phyloP scores from a whole-genome alignment of 2,797 vertebrate genomes.

The Enteromius fasciolatus region DNA sequence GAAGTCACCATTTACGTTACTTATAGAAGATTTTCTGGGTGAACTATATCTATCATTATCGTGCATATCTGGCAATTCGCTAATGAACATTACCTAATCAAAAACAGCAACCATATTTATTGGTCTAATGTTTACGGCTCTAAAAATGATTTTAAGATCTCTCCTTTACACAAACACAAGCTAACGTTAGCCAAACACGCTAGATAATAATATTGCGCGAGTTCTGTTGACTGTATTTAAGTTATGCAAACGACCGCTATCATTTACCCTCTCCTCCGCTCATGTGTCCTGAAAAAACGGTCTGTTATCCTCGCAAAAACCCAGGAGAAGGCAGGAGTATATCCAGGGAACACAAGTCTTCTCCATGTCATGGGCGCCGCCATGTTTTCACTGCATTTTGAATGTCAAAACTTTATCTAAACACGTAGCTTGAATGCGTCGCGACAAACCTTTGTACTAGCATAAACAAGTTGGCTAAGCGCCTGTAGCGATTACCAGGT shows the following conservation, averaged over 20 bases:
- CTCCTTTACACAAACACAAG: background rate
- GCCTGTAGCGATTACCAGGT: background rate
- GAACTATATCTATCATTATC: background rate
- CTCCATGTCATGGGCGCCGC: conserved; percentile 81
- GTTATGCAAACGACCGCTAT: background rate
- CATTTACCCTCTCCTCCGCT: conserved; percentile 78
- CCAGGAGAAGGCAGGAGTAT: conserved; percentile 74
- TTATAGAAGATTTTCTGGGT: background rate
- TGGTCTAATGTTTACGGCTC: background rate
- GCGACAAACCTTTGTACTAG: background rate
- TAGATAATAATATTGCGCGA: background rate
- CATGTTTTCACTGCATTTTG: conserved; percentile 67
- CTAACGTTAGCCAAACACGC: conserved; percentile 20
- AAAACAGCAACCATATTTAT: background rate
- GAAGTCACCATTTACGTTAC: background rate
- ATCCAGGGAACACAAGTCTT: conserved; percentile 74
- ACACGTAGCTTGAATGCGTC: background rate
- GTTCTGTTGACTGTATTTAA: background rate
- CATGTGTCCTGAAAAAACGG: conserved; percentile 72
- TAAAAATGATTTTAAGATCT: background rate
- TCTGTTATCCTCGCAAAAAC: conserved; percentile 76
- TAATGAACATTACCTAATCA: background rate
- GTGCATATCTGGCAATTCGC: background rate
- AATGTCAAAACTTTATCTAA: conserved; percentile 74
- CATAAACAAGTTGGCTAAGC: too few relatives aligned